phyloP scores from a whole-genome alignment of 2,888 invertebrate genomes.

The Smittia sp. region DNA sequence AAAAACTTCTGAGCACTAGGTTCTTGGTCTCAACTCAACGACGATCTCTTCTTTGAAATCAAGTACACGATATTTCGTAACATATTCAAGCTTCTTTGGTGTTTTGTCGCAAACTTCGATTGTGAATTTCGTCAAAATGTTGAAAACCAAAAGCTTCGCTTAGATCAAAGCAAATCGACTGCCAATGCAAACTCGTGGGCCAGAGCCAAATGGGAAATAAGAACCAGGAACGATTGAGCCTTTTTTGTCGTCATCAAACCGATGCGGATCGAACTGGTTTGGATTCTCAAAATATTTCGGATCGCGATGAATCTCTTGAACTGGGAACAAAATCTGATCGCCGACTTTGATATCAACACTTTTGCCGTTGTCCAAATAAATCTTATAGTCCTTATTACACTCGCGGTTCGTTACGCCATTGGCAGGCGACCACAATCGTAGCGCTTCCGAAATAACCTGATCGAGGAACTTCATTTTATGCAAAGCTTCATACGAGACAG shows the following conservation, averaged over 20 bases:
- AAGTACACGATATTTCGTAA: background rate
- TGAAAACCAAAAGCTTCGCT: constrained; percentile 12
- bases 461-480: no score
- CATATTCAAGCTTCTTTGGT: background rate
- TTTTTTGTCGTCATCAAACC: constrained; percentile 33
- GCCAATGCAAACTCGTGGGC: constrained; percentile 23
- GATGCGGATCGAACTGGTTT: constrained; percentile 11
- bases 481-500: no score
- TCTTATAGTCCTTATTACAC: background rate
- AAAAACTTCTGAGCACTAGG: no score
- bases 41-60: background rate
- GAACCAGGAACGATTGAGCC: constrained; percentile 3
- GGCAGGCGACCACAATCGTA: no score
- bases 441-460: no score
- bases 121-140: constrained; percentile 15
- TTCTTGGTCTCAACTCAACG: no score
- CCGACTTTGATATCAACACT: background rate
- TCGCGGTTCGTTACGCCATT: background rate
- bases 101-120: constrained; percentile 21
- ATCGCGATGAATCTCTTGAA: constrained; percentile 4
- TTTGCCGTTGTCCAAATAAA: background rate
- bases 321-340: background rate
- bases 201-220: constrained; percentile 27
- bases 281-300: constrained; percentile 12
- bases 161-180: constrained; percentile 29